phyloP scores from a whole-genome alignment of 2,113 vertebrate genomes.

The Lophochroa leadbeateri region DNA sequence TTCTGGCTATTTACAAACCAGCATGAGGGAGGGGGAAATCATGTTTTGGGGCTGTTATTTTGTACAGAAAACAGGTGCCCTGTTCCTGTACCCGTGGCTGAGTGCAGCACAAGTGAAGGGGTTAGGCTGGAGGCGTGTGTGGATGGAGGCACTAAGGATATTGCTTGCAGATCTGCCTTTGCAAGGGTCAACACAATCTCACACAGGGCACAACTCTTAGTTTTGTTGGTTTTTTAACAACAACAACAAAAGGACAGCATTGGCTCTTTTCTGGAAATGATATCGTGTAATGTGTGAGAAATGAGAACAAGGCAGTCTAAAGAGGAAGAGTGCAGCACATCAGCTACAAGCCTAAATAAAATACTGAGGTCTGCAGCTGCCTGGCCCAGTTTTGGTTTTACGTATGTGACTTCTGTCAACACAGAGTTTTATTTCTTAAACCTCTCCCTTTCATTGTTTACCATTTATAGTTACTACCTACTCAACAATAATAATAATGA shows the following conservation, averaged over 20 bases:
- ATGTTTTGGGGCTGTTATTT: not conserved
- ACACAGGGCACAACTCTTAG: slow-evolving; percentile 1
- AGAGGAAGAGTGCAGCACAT: not conserved
- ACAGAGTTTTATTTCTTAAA: not conserved
- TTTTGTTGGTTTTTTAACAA: not conserved
- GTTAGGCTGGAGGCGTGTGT: not conserved
- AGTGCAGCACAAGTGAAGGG: not conserved
- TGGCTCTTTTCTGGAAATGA: slow-evolving; percentile 13
- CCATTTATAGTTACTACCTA: not conserved
- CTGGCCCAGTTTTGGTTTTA: not conserved
- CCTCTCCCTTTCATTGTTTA: not conserved
- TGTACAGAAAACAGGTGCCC: not conserved
- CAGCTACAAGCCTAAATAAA: not conserved
- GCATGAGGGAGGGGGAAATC: not conserved
- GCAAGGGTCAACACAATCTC: slow-evolving; percentile 27
- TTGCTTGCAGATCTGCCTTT: not conserved
- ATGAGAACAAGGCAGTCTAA: not conserved
- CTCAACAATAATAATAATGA: not conserved
- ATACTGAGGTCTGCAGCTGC: not conserved
- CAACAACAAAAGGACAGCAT: not conserved
- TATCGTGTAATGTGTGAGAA: slow-evolving; percentile 18
- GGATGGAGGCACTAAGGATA: not conserved
- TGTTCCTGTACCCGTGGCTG: not conserved
- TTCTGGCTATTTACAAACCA: not conserved
- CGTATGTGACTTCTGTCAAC: not conserved